Evolutionary conservation across 2,113 vertebrate genomes (phyloP).

Genomic region (Cavia aperea): DNA sequence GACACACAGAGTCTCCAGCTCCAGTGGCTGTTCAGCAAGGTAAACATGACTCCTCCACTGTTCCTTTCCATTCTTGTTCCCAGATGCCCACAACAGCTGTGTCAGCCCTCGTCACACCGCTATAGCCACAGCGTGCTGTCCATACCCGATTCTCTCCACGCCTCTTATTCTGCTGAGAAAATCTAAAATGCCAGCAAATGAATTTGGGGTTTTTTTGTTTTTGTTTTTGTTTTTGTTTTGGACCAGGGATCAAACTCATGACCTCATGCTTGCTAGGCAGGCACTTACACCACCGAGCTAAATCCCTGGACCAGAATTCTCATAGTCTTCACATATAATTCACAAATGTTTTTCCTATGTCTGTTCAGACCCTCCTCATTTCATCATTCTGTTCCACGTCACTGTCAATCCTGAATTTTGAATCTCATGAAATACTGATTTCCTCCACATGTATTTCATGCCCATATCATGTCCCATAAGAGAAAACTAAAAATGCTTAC

Average conservation of each 20-base stretch:
- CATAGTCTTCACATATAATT: background rate
- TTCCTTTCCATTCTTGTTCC: background rate
- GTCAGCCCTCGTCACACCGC: background rate
- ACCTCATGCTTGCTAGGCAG: too few species aligned
- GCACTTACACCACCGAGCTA: too few species aligned
- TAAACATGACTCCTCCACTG: background rate
- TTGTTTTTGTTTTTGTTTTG: too few species aligned
- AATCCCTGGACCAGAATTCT: background rate
- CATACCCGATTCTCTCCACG: background rate
- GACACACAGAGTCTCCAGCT: background rate
- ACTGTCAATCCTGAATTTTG: background rate
- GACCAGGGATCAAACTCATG: too few species aligned
- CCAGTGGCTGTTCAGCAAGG: background rate
- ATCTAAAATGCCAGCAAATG: background rate
- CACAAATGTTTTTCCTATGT: background rate
- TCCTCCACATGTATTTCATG: background rate
- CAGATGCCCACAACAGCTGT: background rate
- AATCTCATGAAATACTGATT: background rate
- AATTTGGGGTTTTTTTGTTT: background rate
- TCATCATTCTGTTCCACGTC: background rate
- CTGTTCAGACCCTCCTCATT: background rate
- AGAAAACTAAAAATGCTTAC: background rate
- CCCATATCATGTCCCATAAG: background rate
- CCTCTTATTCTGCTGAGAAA: background rate
- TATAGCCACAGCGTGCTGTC: fast-evolving